Evolutionary conservation across 2,888 invertebrate species (phyloP).

Genomic region (Cephus spinipes): DNA sequence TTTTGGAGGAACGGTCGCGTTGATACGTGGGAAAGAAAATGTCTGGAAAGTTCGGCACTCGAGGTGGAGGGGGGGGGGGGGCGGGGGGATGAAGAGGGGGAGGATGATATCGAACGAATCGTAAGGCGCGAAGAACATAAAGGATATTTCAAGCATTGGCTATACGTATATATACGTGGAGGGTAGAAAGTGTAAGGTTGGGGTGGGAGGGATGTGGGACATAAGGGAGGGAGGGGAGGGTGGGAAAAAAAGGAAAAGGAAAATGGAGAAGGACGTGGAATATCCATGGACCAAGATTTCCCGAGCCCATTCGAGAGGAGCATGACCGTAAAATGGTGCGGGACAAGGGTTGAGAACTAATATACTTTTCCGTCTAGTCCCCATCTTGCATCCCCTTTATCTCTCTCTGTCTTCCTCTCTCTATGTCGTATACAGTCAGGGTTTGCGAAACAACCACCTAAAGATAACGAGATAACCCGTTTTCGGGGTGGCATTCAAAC

Average conservation of each 20-base stretch:
- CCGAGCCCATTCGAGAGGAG: slow-evolving; percentile 23
- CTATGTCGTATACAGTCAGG: slow-evolving; percentile 23
- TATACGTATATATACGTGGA: not conserved
- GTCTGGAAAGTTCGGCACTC: not conserved
- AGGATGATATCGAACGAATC: not conserved
- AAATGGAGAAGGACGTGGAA: not conserved
- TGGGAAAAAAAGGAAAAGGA: not conserved
- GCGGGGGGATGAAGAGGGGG: too few species aligned
- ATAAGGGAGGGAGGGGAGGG: not conserved
- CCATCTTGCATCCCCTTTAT: not conserved
- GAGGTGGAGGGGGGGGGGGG: not conserved
- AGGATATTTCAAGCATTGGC: not conserved
- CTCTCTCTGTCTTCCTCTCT: slow-evolving; percentile 7
- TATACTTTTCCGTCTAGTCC: slow-evolving; percentile 38
- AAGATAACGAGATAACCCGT: slow-evolving; percentile 57
- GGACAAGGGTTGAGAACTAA: slow-evolving; percentile 45
- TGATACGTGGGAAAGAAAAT: not conserved
- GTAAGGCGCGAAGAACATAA: not conserved
- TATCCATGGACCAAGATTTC: slow-evolving; percentile 26
- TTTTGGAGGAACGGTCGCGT: not conserved
- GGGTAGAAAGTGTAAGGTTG: not conserved
- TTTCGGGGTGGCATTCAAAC: slow-evolving; percentile 54
- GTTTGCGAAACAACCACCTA: slow-evolving; percentile 41
- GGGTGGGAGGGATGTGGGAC: not conserved
- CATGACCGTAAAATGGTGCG: slow-evolving; percentile 30